Percentiles rank a stretch among this genome's conserved stretches.
Conservation (phyloP, 2,113 vertebrate genomes). For the Alethe diademata region DNA sequence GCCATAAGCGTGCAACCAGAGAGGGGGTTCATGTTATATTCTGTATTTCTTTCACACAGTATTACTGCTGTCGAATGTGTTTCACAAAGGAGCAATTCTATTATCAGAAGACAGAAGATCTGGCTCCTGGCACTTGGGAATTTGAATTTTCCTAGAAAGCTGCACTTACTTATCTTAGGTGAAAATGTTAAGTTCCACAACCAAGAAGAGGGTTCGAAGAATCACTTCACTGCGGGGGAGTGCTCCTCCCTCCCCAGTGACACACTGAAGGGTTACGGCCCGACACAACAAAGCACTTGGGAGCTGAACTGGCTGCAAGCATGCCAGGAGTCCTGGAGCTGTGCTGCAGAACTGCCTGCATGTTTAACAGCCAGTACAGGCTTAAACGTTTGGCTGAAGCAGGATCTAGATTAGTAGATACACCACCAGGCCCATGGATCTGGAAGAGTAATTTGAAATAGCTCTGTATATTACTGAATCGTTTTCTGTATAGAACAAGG, state of each 20-base stretch:
- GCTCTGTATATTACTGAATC: slow-evolving; percentile 71
- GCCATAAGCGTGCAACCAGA: slow-evolving; percentile 84
- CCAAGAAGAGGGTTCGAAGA: slow-evolving; percentile 63
- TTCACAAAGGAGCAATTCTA: slow-evolving; percentile 79
- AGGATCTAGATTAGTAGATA: slow-evolving; percentile 34
- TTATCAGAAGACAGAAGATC: slow-evolving; percentile 78
- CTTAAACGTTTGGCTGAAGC: slow-evolving; percentile 40
- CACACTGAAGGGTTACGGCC: slow-evolving; percentile 44
- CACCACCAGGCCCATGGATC: slow-evolving; percentile 69
- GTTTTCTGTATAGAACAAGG: slow-evolving; percentile 58
- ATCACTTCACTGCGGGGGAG: slow-evolving; percentile 55
- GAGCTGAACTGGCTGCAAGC: neutral
- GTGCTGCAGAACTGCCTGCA: neutral
- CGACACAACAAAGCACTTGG: slow-evolving; percentile 52
- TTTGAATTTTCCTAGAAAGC: slow-evolving; percentile 74
- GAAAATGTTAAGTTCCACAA: slow-evolving; percentile 71
- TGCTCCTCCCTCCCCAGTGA: slow-evolving; percentile 23
- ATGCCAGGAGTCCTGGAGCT: neutral
- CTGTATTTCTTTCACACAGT: slow-evolving; percentile 84
- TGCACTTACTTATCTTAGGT: slow-evolving; percentile 69
- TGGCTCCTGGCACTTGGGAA: slow-evolving; percentile 80
- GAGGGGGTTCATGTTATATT: slow-evolving; percentile 82
- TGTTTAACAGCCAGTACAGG: neutral
- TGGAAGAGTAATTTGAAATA: slow-evolving; percentile 72
- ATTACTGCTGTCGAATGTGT: slow-evolving; percentile 78